These are phyloP conservation scores for Brachystomella parvula DNA, from an alignment of 1,140 invertebrate species.

Conservation along the genomic window DNA sequence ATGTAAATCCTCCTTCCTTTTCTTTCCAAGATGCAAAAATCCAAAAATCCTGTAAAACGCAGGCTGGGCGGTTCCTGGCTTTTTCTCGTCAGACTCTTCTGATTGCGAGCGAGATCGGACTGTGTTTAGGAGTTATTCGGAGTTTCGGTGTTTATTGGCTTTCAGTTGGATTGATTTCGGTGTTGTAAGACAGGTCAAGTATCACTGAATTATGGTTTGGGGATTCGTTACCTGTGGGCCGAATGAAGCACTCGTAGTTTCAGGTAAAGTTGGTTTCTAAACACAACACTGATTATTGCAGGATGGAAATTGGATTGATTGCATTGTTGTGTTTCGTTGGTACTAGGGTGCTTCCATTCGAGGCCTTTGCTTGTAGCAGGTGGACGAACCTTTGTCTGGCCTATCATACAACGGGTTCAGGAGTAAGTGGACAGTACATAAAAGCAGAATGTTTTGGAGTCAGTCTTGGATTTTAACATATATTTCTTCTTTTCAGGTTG, in stretches of 20 bases:
- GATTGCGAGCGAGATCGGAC: too few relatives aligned
- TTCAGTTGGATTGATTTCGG: background rate
- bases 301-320: background rate
- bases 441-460: background rate
- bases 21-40: too few relatives aligned
- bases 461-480: constrained; percentile 9
- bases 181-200: background rate
- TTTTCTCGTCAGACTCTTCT: too few relatives aligned
- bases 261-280: constrained; percentile 59
- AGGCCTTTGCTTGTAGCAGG: constrained; percentile 87
- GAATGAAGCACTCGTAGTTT: constrained; percentile 93
- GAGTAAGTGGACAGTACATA: constrained; percentile 52
- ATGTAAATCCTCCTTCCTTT: too few relatives aligned
- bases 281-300: constrained; percentile 13
- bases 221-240: constrained; percentile 96
- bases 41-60: too few relatives aligned
- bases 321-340: constrained; percentile 22
- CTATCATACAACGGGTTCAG: constrained; percentile 85
- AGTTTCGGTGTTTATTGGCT: too few relatives aligned
- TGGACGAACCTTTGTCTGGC: constrained; percentile 94
- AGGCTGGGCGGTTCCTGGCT: too few relatives aligned
- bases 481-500: constrained; percentile 55
- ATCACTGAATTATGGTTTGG: constrained; percentile 59
- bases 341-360: constrained; percentile 77
- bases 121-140: too few relatives aligned